phyloP scores from a whole-genome alignment of 2,113 vertebrate genomes.

The Vidua chalybeata region DNA sequence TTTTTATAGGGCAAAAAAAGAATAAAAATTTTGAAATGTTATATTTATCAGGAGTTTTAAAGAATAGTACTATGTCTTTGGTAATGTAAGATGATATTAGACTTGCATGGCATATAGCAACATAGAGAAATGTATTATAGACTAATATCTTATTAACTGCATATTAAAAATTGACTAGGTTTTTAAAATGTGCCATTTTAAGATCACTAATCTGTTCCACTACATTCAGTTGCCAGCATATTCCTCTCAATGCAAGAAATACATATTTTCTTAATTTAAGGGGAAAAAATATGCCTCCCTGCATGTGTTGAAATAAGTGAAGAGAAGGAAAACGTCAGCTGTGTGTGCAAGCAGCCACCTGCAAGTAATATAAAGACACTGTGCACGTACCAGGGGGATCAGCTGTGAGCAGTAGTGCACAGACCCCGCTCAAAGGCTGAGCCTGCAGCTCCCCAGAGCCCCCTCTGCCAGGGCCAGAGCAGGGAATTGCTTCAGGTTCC shows the following conservation, averaged over 20 bases:
- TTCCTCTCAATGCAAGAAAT: background rate
- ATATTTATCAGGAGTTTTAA: background rate
- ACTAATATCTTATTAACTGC: background rate
- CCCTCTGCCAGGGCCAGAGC: background rate
- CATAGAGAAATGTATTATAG: background rate
- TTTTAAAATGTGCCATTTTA: background rate
- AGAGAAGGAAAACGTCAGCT: background rate
- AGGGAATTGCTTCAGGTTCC: background rate
- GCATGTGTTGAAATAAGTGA: background rate
- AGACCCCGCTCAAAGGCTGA: background rate
- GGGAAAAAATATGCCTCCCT: background rate
- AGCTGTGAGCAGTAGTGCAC: background rate
- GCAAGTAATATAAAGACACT: accelerated
- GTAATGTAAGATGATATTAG: background rate
- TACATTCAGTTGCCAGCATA: background rate
- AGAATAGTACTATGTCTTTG: background rate
- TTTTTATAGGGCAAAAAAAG: background rate
- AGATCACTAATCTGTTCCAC: background rate
- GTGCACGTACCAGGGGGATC: accelerated
- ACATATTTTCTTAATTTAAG: background rate
- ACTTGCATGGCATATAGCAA: background rate
- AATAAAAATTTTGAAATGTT: background rate
- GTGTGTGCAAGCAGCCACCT: background rate
- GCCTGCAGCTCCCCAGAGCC: background rate
- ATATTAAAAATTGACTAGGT: background rate